Evolutionary conservation across 1,140 invertebrate genomes (phyloP).

Genomic region (Probaryconus sp.): DNA sequence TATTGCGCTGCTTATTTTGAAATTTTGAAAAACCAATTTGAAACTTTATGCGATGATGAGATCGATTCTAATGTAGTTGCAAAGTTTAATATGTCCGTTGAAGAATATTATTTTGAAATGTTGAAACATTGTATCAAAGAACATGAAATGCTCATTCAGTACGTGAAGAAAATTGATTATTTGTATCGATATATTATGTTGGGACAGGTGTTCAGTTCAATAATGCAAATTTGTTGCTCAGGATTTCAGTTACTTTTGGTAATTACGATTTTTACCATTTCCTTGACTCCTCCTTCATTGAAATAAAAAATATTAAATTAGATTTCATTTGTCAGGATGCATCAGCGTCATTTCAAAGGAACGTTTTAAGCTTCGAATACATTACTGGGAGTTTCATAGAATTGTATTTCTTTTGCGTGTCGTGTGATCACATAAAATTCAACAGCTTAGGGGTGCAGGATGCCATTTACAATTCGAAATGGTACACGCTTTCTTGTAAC

Average conservation of each 20-base stretch:
- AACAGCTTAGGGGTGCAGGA: background rate
- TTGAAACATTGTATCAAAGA: constrained; percentile 58
- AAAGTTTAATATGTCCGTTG: background rate
- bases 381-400: constrained; percentile 37
- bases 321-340: constrained; percentile 32
- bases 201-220: constrained; percentile 49
- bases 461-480: background rate
- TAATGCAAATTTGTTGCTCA: constrained; percentile 57
- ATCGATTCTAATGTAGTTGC: background rate
- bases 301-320: background rate
- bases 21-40: constrained; percentile 52
- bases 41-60: constrained; percentile 17
- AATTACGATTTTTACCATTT: constrained; percentile 8
- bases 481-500: background rate
- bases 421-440: background rate
- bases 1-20: constrained; percentile 61
- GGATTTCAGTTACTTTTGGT: constrained; percentile 62
- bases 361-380: constrained; percentile 41
- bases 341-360: constrained; percentile 23
- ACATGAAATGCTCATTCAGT: constrained; percentile 61
- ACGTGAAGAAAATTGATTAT: constrained; percentile 56
- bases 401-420: constrained; percentile 16
- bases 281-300: background rate
- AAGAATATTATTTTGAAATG: constrained; percentile 25
- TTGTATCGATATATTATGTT: constrained; percentile 57